Conservation (phyloP, 2,797 vertebrate genomes). For the Gallinago stenura region DNA sequence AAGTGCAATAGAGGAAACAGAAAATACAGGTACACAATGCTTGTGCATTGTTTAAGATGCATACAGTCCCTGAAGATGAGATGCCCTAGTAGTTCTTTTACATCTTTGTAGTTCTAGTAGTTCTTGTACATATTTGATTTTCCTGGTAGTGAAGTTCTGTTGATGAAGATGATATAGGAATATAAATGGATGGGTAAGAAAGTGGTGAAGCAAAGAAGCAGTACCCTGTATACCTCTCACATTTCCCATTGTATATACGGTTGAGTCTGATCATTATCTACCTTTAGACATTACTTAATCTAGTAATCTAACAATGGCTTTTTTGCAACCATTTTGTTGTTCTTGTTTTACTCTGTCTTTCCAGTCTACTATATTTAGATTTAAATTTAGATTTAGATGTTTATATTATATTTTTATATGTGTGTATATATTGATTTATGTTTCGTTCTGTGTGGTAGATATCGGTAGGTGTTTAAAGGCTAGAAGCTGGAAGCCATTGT, state of each 20-base stretch:
- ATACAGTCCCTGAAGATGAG: neutral
- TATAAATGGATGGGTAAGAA: neutral
- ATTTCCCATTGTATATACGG: neutral
- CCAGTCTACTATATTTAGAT: neutral
- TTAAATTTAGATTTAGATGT: too few species aligned
- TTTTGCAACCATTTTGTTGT: accelerated
- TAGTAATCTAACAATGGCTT: neutral
- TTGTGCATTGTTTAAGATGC: neutral
- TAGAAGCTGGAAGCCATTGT: neutral
- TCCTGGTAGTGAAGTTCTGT: neutral
- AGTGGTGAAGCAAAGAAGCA: neutral
- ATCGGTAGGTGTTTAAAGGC: neutral
- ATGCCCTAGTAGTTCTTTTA: neutral
- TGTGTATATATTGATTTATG: too few species aligned
- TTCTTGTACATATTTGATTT: neutral
- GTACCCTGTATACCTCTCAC: neutral
- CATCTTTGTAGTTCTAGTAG: neutral
- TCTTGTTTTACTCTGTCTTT: neutral
- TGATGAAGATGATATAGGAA: neutral
- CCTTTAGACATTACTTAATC: neutral
- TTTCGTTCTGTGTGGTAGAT: neutral
- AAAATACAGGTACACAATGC: neutral
- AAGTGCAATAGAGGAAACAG: neutral
- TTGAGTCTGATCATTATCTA: neutral
- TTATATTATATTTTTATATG: too few species aligned